A percentile compares a stretch with the other conserved stretches of the same genome.
Evolutionary conservation across 53 echinoderm and acorn worm species (phyloP).

Genomic region (Zoroaster sp.): DNA sequence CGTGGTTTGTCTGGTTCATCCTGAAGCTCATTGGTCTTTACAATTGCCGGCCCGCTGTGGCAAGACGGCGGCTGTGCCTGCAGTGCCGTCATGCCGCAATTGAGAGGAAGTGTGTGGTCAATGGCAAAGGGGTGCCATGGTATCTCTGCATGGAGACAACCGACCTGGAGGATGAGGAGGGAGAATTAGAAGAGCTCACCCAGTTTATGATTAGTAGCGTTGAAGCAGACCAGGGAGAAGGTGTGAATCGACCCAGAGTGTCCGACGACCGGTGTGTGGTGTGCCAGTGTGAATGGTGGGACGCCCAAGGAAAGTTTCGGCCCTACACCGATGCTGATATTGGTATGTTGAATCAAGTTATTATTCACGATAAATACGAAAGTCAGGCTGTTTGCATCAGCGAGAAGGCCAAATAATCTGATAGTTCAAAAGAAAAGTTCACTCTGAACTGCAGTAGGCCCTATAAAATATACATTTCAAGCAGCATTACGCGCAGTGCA

Average conservation of each 20-base stretch:
- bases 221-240: not conserved
- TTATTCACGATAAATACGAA: too few species aligned
- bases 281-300: slow-evolving; percentile 40
- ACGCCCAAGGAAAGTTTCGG: not conserved
- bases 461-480: too few species aligned
- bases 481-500: too few species aligned
- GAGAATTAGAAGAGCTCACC: not conserved
- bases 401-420: too few species aligned
- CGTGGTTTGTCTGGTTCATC: slow-evolving; percentile 24
- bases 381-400: too few species aligned
- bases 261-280: slow-evolving; percentile 4
- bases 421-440: too few species aligned
- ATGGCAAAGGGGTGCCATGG: not conserved
- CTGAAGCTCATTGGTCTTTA: slow-evolving; percentile 34
- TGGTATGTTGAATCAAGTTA: not conserved
- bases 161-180: not conserved
- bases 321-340: slow-evolving; percentile 26
- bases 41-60: slow-evolving; percentile 31
- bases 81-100: not conserved
- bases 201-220: not conserved
- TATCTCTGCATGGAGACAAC: not conserved
- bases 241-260: not conserved
- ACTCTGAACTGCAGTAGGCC: too few species aligned
- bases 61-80: not conserved
- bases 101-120: not conserved